Conservation (phyloP, 2,888 invertebrate genomes). For the Leistus spinibarbis region DNA sequence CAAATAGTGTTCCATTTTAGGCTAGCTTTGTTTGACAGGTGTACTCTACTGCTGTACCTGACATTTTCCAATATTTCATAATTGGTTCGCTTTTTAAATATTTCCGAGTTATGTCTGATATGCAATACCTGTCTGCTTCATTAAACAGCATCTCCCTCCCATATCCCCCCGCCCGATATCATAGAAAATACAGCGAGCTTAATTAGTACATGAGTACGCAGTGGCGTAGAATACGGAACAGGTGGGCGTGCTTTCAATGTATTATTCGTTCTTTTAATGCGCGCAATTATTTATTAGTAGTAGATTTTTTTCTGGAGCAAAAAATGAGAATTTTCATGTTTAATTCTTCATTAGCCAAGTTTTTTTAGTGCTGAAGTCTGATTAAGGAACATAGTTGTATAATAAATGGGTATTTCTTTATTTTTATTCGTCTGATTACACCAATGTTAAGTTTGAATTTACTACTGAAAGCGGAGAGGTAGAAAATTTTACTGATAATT, state of each 20-base stretch:
- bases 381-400: neutral
- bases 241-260: neutral
- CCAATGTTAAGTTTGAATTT: no score
- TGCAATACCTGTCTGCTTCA: constrained; percentile 18
- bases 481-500: no score
- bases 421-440: no score
- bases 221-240: neutral
- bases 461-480: no score
- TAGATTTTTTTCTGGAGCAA: neutral
- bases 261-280: neutral
- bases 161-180: neutral
- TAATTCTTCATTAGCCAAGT: neutral
- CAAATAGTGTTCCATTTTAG: neutral
- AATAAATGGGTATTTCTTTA: neutral
- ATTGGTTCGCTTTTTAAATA: constrained; percentile 22
- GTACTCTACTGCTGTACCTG: neutral
- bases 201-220: neutral
- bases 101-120: constrained; percentile 12
- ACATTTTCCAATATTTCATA: constrained; percentile 16
- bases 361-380: neutral
- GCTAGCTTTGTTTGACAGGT: neutral
- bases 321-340: neutral
- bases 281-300: neutral
- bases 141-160: constrained; percentile 2
- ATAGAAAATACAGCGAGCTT: constrained; percentile 1